phyloP scores from a whole-genome alignment of 1,140 invertebrate genomes.

The Diachasma alloeum region DNA sequence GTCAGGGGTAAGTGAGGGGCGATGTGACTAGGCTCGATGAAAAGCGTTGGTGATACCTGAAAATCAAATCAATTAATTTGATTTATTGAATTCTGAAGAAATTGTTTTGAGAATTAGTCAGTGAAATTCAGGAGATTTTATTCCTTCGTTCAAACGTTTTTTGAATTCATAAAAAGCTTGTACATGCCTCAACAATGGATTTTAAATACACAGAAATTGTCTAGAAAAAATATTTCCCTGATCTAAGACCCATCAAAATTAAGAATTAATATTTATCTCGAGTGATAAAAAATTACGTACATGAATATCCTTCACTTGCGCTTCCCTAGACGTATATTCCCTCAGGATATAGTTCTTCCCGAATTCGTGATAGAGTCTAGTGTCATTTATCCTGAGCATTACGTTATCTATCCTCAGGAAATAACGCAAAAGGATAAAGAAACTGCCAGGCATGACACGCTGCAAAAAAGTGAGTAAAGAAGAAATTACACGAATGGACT shows the following conservation, averaged over 20 bases:
- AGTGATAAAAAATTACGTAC: constrained; percentile 41
- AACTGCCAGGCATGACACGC: constrained; percentile 94
- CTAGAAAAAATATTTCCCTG: background rate
- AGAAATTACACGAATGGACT: background rate
- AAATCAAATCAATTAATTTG: constrained; percentile 3
- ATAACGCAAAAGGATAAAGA: constrained; percentile 90
- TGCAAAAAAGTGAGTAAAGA: constrained; percentile 63
- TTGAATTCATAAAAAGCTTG: too few relatives aligned
- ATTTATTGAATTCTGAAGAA: background rate
- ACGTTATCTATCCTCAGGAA: constrained; percentile 96
- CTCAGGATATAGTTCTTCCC: constrained; percentile 77
- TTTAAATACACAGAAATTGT: too few relatives aligned
- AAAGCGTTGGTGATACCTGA: constrained; percentile 62
- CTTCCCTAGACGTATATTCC: constrained; percentile 81
- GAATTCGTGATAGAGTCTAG: constrained; percentile 88
- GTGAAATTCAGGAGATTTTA: too few relatives aligned
- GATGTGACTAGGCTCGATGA: constrained; percentile 68
- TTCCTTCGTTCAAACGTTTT: too few relatives aligned
- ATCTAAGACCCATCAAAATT: background rate
- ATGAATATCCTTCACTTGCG: constrained; percentile 71
- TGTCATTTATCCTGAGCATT: constrained; percentile 89
- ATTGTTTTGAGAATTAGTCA: too few relatives aligned
- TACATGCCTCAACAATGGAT: too few relatives aligned
- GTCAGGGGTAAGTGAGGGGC: constrained; percentile 65
- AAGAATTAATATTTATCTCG: background rate